phyloP scores from a whole-genome alignment of 1,140 invertebrate species.

The Formica exsecta region DNA sequence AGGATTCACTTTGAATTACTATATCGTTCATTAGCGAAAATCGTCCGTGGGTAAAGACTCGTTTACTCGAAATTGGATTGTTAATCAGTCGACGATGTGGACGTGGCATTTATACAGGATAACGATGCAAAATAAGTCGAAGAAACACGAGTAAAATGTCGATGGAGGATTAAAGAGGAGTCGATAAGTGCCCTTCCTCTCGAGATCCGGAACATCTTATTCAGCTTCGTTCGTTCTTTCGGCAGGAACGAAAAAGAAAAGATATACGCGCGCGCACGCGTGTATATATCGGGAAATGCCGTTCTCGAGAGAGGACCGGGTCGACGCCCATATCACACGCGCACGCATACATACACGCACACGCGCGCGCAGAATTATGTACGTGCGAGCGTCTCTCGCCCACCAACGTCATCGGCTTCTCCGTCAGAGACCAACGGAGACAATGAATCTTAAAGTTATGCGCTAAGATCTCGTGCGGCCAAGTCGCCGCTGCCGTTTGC shows the following conservation, averaged over 20 bases:
- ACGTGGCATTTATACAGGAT: slow-evolving; percentile 21
- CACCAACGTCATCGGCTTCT: slow-evolving; percentile 58
- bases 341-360: background rate
- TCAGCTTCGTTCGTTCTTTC: slow-evolving; percentile 24
- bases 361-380: slow-evolving; percentile 11
- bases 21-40: slow-evolving; percentile 15
- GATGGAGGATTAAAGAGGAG: slow-evolving; percentile 19
- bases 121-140: slow-evolving; percentile 49
- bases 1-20: slow-evolving; percentile 3
- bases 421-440: slow-evolving; percentile 62
- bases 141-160: slow-evolving; percentile 5
- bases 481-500: background rate
- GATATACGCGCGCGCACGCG: background rate
- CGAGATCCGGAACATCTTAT: slow-evolving; percentile 40
- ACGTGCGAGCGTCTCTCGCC: slow-evolving; percentile 44
- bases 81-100: slow-evolving; percentile 16
- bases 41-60: background rate
- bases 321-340: slow-evolving; percentile 60
- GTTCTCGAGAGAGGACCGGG: slow-evolving; percentile 55
- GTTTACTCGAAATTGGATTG: background rate
- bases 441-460: slow-evolving; percentile 79
- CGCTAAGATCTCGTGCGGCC: slow-evolving; percentile 68
- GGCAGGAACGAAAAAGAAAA: slow-evolving; percentile 32
- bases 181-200: slow-evolving; percentile 35
- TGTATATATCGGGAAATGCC: slow-evolving; percentile 64